Percentiles rank a stretch among this genome's conserved stretches.
Evolutionary conservation across 2,888 invertebrate species (phyloP).

Genomic region (Scaptomyza cyrtandrae): DNA sequence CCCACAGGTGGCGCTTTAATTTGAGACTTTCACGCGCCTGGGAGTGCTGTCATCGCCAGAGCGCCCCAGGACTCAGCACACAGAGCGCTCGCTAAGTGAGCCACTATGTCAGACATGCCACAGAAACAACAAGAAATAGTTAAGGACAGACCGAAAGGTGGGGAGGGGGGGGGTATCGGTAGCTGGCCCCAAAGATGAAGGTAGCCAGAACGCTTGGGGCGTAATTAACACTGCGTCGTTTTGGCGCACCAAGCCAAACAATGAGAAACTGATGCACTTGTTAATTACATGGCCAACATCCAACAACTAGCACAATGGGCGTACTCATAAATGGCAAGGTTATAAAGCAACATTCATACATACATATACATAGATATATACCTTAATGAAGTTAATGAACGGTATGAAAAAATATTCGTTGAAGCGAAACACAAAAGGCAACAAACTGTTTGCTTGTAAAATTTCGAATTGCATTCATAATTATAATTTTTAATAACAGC

Average conservation of each 20-base stretch:
- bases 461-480: neutral
- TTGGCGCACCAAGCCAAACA: slow-evolving; percentile 62
- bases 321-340: slow-evolving; percentile 27
- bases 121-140: slow-evolving; percentile 1
- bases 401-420: neutral
- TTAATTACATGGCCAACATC: slow-evolving; percentile 62
- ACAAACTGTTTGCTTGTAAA: neutral
- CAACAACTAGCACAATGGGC: slow-evolving; percentile 40
- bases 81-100: slow-evolving; percentile 63
- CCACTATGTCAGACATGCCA: slow-evolving; percentile 68
- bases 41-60: slow-evolving; percentile 52
- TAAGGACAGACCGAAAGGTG: neutral
- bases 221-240: slow-evolving; percentile 77
- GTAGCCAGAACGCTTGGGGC: slow-evolving; percentile 48
- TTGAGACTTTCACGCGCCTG: slow-evolving; percentile 63
- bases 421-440: neutral
- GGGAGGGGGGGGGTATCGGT: neutral
- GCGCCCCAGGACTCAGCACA: neutral
- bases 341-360: neutral
- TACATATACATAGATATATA: neutral
- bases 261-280: slow-evolving; percentile 64
- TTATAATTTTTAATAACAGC: neutral
- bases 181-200: slow-evolving; percentile 2
- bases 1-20: slow-evolving; percentile 75
- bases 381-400: neutral